Base-by-base conservation (phyloP, 2,888 invertebrate genomes). In the Pantelozetes paolii region DNA sequence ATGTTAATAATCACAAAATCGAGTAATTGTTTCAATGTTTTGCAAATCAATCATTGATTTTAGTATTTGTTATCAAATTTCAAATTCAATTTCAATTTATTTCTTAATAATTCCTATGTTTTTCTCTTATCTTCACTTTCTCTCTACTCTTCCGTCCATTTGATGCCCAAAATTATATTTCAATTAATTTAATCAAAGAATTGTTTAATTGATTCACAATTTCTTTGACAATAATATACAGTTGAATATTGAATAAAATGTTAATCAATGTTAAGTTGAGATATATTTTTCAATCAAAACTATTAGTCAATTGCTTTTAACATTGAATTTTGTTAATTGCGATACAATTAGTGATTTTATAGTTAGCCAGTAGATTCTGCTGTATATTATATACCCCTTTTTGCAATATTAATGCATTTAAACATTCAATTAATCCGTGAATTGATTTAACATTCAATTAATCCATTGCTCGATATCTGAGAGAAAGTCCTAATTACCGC, bases 1-100 rank as follows among this genome's bases (percentile, higher is more conserved):
- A 71, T 40, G 54, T 54, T 64, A 73, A 70, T 59, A 74, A 74
- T 74, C 71, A 74, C 88, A 92, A 78, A 71, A 79, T 79, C 72
- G 79, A 79, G 79, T 79, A 79, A 78, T 13, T 45, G 6, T 45
- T 45, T 5, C 5, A 9, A 36, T 9, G 5, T 5, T 36, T 36
- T 36, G n/a, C n/a, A n/a, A n/a, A n/a, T n/a, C n/a, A n/a, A n/a
- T n/a, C n/a, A n/a, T n/a, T n/a, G n/a, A n/a, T n/a, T n/a, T n/a
- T n/a, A 36, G 5, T 36, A 36, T 36, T 36, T 36, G 36, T 36
- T 36, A n/a, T n/a, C 6, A 36, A 36, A 36, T 36, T 36, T 36
- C 36, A 36, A 9, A 36, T 45, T 45, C 15, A 15, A 45, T 13
- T 45, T 45, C 15, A 13, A 45, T 45, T 45, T 8, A 11, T 8